Evolutionary conservation across 2,113 vertebrate genomes (phyloP), one percentile per base, ranked within the genome.

Genomic region (Ailurus styani): DNA sequence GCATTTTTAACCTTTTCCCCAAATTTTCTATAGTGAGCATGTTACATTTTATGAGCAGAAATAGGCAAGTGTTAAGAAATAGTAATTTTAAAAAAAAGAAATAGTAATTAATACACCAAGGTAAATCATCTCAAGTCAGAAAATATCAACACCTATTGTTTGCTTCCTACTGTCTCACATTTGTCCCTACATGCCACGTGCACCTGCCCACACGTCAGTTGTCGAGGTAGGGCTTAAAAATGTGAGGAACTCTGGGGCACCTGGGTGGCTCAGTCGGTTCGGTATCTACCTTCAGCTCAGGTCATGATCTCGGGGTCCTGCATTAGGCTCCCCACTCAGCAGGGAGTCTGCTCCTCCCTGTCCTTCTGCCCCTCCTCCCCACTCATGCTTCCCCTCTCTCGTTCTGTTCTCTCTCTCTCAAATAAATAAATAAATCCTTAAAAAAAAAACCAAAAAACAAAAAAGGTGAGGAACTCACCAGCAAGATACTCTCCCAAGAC

Each of bases 401-500:
- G 57, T 60, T 60, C 57, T 60, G 57, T 23, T 57, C 55, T 64
- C 14, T 66, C 60, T 31, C 62, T 34, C 31, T 66, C 29, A 64
- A 66, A 66, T 34, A 34, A 66, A 64, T 34, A 34, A 34, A 66
- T 66, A 66, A 18, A 66, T 34, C 62, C 15, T 66, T 3, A 64
- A 64, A 31, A 64, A 64, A 29, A 5, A 25, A 27, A 64, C n/a
- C n/a, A 64, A 31, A 20, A 55, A 21, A 17, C 52, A 10, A 52
- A 52, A 15, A 57, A 57, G 34, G 62, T 17, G 62, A 66, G 10
- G 54, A 15, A 96, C 98, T 75, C 98, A 99, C 99, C 99, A 99
- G 98, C 20, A 99, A 98, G 95, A 99, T 99, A 98, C 99, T 99
- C 98, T 99, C 99, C 99, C 99, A 99, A 13, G 99, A 99, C 99